Base-by-base conservation (phyloP, 2,888 invertebrate genomes). In the Drosophila vallismaia region DNA sequence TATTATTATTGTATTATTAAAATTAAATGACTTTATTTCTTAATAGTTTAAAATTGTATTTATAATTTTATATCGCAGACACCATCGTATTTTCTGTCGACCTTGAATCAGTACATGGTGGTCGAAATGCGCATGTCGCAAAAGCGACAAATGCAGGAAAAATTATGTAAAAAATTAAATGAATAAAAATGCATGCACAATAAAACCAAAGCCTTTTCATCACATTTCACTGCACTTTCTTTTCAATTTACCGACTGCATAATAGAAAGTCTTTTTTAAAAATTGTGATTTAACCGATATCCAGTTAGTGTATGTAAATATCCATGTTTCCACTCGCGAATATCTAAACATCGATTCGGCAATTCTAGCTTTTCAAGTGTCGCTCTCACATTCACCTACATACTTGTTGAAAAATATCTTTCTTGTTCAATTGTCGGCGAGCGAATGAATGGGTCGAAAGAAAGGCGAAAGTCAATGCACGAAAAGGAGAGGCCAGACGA, bases 91-190 rank as follows among this genome's bases (percentile, higher is more conserved):
- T 50, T 51, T 14, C 24, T 14, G 19, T 45, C 57, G 73, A 76
- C 86, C 86, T 82, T 82, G 78, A 31, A 31, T 40, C 46, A 38
- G 55, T 12, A 59, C 48, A 48, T 10, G 46, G 52, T 68, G 53
- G 46, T 48, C 38, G 45, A 51, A 59, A 24, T 76, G 87, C 87
- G 85, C 86, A 84, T 86, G 82, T 19, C 76, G 64, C 60, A 38
- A 59, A 59, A 53, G 33, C 46, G 38, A 51, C 38, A 44, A 46
- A 51, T 67, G 71, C 40, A 64, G 38, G 26, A 33, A 46, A 63
- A 70, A 70, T 86, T 85, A 84, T 83, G 77, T 81, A 84, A 81
- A 86, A 63, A 54, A 45, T 54, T 55, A 48, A 44, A 31, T 9
- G 28, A 7, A 24, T 33, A 44, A 54, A 64, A 62, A 51, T 49